These are phyloP conservation scores for Dione juno DNA, from an alignment of 2,888 invertebrate species.

Conservation along the genomic window DNA sequence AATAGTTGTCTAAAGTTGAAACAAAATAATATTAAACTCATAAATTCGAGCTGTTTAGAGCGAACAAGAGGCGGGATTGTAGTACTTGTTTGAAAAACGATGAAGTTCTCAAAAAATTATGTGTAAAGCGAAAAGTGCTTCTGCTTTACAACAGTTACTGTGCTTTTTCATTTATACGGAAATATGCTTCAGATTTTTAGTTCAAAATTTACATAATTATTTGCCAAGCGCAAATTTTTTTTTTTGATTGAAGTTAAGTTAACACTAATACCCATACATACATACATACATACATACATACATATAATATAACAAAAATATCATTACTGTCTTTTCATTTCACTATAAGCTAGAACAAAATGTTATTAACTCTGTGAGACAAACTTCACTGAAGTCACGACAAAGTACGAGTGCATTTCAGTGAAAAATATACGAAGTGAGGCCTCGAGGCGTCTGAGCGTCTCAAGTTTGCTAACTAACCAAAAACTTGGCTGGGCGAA, in stretches of 20 bases:
- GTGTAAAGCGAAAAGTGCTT: not conserved
- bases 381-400: slow-evolving; percentile 10
- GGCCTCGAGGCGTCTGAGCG: slow-evolving; percentile 29
- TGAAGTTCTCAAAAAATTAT: slow-evolving; percentile 10
- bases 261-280: too few species aligned
- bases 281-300: too few species aligned
- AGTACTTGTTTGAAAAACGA: not conserved
- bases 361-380: not conserved
- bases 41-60: slow-evolving; percentile 34
- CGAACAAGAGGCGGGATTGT: slow-evolving; percentile 22
- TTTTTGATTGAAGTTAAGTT: too few species aligned
- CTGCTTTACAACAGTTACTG: not conserved
- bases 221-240: too few species aligned
- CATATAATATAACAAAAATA: too few species aligned
- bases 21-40: slow-evolving; percentile 33
- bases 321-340: slow-evolving; percentile 1
- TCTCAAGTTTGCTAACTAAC: slow-evolving; percentile 31
- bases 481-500: not conserved
- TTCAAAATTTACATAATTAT: not conserved
- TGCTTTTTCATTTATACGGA: not conserved
- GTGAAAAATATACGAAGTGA: slow-evolving; percentile 26
- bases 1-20: slow-evolving; percentile 37
- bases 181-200: not conserved
- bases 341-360: not conserved
- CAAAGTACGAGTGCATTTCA: slow-evolving; percentile 18